phyloP scores from a whole-genome alignment of 2,888 invertebrate genomes.

The Pelosia muscerda region DNA sequence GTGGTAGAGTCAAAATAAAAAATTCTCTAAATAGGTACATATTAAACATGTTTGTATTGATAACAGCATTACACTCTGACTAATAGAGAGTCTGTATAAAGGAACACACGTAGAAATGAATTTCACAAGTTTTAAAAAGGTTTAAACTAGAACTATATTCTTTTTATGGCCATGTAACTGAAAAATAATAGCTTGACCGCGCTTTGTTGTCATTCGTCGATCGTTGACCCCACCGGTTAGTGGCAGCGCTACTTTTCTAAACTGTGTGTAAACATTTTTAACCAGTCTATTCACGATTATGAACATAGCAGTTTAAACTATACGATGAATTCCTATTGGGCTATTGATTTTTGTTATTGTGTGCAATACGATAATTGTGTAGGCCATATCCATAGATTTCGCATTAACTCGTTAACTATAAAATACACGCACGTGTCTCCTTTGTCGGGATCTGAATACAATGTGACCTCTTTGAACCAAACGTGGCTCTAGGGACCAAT shows the following conservation, averaged over 20 bases:
- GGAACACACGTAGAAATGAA: neutral
- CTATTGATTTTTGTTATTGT: slow-evolving; percentile 74
- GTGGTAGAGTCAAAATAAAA: too few relatives aligned
- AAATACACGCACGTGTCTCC: slow-evolving; percentile 64
- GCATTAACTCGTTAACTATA: slow-evolving; percentile 69
- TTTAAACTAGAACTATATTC: slow-evolving; percentile 16
- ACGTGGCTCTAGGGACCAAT: slow-evolving; percentile 56
- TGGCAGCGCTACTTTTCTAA: slow-evolving; percentile 25
- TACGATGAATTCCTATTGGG: slow-evolving; percentile 46
- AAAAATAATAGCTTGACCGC: slow-evolving; percentile 26
- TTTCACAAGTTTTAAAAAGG: neutral
- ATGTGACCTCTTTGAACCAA: slow-evolving; percentile 63
- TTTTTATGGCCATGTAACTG: slow-evolving; percentile 31
- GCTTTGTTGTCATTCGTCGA: slow-evolving; percentile 34
- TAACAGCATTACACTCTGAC: too few relatives aligned
- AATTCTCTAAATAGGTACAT: too few relatives aligned
- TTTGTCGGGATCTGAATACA: slow-evolving; percentile 60
- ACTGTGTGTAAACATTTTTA: slow-evolving; percentile 35
- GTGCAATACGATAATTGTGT: slow-evolving; percentile 63
- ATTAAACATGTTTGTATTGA: too few relatives aligned
- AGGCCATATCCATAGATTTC: slow-evolving; percentile 59
- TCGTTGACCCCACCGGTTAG: slow-evolving; percentile 35
- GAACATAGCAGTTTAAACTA: slow-evolving; percentile 43
- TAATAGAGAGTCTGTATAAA: too few relatives aligned
- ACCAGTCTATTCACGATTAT: slow-evolving; percentile 50